phyloP scores from a whole-genome alignment of 1,140 invertebrate genomes.

The Drosophila repletoides region DNA sequence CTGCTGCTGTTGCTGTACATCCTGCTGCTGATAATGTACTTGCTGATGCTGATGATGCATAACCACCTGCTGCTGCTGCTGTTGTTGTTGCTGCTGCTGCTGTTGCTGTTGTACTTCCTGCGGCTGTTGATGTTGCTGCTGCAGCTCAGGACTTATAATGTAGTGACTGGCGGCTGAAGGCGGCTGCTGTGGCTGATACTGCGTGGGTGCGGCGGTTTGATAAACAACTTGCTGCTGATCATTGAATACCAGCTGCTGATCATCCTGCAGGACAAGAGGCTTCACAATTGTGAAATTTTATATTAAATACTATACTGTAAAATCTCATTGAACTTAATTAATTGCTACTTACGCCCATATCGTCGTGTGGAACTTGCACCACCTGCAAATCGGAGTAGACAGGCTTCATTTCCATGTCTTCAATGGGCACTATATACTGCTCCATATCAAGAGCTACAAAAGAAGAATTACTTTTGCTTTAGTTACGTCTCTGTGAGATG shows the following conservation, averaged over 20 bases:
- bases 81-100: slow-evolving; percentile 59
- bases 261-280: slow-evolving; percentile 69
- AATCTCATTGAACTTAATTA: too few species aligned
- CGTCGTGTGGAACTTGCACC: slow-evolving; percentile 74
- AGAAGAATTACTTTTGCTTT: neutral
- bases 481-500: neutral
- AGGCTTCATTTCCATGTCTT: slow-evolving; percentile 59
- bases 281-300: too few species aligned
- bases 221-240: slow-evolving; percentile 79
- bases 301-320: too few species aligned
- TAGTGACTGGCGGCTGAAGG: slow-evolving; percentile 64
- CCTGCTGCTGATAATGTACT: slow-evolving; percentile 57
- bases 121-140: slow-evolving; percentile 67
- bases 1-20: slow-evolving; percentile 53
- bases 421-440: slow-evolving; percentile 60
- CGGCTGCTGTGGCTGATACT: slow-evolving; percentile 64
- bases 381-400: slow-evolving; percentile 75
- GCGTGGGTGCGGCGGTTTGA: slow-evolving; percentile 61
- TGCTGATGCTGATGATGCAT: slow-evolving; percentile 66
- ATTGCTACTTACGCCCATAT: slow-evolving; percentile 72
- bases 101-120: slow-evolving; percentile 54
- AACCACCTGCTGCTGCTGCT: slow-evolving; percentile 57
- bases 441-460: slow-evolving; percentile 47
- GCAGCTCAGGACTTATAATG: slow-evolving; percentile 66
- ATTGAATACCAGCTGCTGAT: slow-evolving; percentile 73